Percentiles rank a stretch among this genome's conserved stretches.
Evolutionary conservation across 2,113 vertebrate genomes (phyloP).

Genomic region (Phylloscopus trochilus): DNA sequence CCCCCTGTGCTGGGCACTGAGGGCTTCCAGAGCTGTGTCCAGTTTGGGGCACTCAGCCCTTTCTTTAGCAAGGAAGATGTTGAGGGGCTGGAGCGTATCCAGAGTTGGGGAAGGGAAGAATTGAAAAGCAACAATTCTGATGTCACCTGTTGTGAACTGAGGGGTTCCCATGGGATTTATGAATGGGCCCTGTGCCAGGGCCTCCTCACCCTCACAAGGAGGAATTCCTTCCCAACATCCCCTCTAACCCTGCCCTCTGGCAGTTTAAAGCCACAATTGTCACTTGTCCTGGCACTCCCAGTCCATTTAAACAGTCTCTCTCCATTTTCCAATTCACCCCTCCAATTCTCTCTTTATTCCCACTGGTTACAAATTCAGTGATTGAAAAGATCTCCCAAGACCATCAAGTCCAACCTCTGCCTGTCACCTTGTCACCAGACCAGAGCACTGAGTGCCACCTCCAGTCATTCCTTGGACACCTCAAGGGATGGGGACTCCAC

Average conservation of each 20-base stretch:
- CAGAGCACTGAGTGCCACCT: neutral
- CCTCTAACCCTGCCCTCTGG: too few relatives aligned
- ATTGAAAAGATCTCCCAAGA: neutral
- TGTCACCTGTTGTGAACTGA: too few relatives aligned
- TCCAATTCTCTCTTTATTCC: too few relatives aligned
- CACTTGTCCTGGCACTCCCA: too few relatives aligned
- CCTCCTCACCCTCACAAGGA: too few relatives aligned
- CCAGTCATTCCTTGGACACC: neutral
- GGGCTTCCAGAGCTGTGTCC: neutral
- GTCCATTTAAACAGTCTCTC: too few relatives aligned
- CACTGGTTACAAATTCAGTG: too few relatives aligned
- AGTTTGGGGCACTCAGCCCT: neutral
- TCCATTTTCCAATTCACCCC: too few relatives aligned
- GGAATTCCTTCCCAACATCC: too few relatives aligned
- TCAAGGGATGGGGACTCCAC: neutral
- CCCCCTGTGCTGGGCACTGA: neutral
- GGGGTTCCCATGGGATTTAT: too few relatives aligned
- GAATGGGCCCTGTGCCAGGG: too few relatives aligned
- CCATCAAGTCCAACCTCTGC: neutral
- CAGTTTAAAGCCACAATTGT: too few relatives aligned
- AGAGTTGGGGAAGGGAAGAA: neutral
- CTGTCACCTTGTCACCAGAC: neutral
- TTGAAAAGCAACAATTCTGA: neutral
- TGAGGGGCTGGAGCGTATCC: neutral
- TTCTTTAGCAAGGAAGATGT: neutral